phyloP scores from a whole-genome alignment of 2,113 vertebrate species.

The Tyto alba region DNA sequence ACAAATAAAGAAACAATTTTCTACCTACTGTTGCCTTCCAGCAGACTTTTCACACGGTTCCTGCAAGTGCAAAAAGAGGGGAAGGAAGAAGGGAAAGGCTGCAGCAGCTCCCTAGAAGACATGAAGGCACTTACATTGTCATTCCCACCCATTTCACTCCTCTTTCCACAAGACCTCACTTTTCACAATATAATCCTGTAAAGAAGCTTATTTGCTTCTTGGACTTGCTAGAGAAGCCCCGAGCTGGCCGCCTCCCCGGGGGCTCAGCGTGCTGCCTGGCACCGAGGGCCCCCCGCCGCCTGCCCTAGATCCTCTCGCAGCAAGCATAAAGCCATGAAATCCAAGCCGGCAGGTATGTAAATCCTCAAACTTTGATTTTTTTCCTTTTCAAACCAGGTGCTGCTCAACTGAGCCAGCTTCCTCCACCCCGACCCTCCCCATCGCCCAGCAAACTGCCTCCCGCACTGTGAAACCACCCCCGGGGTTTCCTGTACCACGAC shows the following conservation, averaged over 20 bases:
- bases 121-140: rapidly evolving
- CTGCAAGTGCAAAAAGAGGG: not conserved
- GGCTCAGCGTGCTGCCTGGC: not conserved
- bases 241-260: rapidly evolving
- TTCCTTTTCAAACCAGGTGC: not conserved
- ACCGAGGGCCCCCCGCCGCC: not conserved
- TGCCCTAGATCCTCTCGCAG: rapidly evolving
- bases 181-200: not conserved
- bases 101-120: not conserved
- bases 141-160: not conserved
- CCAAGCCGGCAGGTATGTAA: not conserved
- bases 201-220: not conserved
- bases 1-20: not conserved
- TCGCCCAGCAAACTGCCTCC: not conserved
- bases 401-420: not conserved
- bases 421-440: not conserved
- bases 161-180: not conserved
- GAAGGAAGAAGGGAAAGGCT: not conserved
- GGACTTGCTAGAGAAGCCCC: not conserved
- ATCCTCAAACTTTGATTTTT: not conserved
- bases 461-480: not conserved
- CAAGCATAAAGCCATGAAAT: rapidly evolving
- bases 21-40: not conserved
- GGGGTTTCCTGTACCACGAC: not conserved
- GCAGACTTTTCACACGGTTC: not conserved